Conservation (phyloP, 2,113 vertebrate genomes). For the Hippocampus barbouri region DNA sequence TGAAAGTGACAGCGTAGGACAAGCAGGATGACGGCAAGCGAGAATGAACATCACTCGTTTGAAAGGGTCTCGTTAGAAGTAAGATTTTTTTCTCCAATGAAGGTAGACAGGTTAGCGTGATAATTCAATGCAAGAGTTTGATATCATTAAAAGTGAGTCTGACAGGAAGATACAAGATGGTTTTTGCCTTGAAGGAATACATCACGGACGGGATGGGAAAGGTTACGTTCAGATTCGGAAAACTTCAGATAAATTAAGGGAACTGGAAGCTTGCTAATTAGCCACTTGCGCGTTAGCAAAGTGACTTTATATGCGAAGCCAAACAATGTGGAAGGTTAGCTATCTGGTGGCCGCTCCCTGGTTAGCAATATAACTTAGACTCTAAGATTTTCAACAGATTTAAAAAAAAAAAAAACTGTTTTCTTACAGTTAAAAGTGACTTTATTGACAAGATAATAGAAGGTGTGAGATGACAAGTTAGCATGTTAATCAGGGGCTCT, state of each 20-base stretch:
- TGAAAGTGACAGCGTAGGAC: constrained; percentile 1
- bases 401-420: no score
- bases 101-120: not conserved
- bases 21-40: not conserved
- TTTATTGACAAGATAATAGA: no score
- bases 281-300: not conserved
- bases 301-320: not conserved
- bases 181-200: not conserved
- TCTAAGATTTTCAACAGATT: no score
- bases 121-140: not conserved
- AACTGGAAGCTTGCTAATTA: not conserved
- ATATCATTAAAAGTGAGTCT: not conserved
- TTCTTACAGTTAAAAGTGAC: no score
- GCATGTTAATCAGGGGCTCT: no score
- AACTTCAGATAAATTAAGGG: not conserved
- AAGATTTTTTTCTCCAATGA: not conserved
- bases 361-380: no score
- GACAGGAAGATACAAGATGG: not conserved
- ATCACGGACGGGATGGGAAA: not conserved
- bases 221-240: not conserved
- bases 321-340: no score
- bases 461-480: no score
- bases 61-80: not conserved
- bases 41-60: not conserved
- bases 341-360: no score